A percentile compares a stretch with the other conserved stretches of the same genome.
phyloP scores from a whole-genome alignment of 2,113 vertebrate genomes.

The Aegithalos caudatus region DNA sequence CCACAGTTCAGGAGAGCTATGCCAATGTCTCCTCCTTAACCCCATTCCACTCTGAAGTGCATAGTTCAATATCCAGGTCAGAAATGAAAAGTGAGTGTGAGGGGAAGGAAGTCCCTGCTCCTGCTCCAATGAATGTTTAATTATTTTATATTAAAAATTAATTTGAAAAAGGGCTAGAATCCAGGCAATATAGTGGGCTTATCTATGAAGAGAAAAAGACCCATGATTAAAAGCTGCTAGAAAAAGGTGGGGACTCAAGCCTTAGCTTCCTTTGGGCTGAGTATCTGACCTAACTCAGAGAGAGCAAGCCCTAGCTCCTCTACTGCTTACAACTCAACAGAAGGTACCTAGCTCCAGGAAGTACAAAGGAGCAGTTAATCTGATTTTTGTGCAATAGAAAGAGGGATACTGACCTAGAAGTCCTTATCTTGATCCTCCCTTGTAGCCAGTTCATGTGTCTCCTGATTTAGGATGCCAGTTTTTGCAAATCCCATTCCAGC shows the following conservation, averaged over 20 bases:
- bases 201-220: neutral
- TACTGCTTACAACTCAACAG: neutral
- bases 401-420: neutral
- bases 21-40: neutral
- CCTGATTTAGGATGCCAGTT: neutral
- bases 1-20: neutral
- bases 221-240: neutral
- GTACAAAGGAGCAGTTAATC: neutral
- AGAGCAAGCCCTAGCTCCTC: neutral
- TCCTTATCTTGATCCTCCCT: neutral
- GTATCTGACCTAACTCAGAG: neutral
- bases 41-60: neutral
- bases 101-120: neutral
- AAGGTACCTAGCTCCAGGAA: neutral
- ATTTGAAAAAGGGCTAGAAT: slow-evolving; percentile 10
- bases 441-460: neutral
- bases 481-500: neutral
- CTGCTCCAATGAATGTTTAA: slow-evolving; percentile 9
- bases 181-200: neutral
- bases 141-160: slow-evolving; percentile 38
- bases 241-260: neutral
- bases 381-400: neutral
- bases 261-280: neutral
- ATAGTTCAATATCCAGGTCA: slow-evolving; percentile 29
- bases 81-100: neutral